Evolutionary conservation across 2,113 vertebrate genomes (phyloP).

Genomic region (Columba janthina): DNA sequence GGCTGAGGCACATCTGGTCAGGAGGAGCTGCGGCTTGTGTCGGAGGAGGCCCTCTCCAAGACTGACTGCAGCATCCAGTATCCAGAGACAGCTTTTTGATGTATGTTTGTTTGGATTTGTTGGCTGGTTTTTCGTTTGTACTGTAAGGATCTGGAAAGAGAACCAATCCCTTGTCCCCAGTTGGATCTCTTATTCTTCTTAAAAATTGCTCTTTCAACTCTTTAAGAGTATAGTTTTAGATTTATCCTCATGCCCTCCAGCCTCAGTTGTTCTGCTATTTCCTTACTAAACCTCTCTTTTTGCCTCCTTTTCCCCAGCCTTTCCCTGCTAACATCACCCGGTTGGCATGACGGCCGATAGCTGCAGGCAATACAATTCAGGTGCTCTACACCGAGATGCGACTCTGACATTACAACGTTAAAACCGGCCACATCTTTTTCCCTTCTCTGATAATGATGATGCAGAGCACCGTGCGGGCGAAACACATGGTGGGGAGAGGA

Average conservation of each 20-base stretch:
- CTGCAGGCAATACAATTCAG: fast-evolving
- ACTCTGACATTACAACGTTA: no score
- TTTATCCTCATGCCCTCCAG: not conserved
- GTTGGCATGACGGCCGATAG: not conserved
- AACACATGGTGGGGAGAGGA: not conserved
- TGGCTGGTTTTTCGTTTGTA: not conserved
- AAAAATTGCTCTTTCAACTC: not conserved
- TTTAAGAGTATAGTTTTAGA: not conserved
- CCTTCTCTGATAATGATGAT: not conserved
- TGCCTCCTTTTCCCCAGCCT: not conserved
- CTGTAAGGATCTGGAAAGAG: not conserved
- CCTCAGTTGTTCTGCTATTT: not conserved
- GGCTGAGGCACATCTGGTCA: no score
- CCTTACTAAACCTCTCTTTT: not conserved
- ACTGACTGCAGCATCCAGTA: not conserved
- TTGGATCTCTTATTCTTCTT: not conserved
- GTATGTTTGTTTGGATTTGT: not conserved
- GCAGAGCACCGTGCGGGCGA: not conserved
- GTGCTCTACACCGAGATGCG: fast-evolving
- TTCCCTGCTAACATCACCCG: not conserved
- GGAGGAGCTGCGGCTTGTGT: not conserved
- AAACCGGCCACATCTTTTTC: fast-evolving
- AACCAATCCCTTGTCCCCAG: not conserved
- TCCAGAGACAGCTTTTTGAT: not conserved
- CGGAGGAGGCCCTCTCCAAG: not conserved